Evolutionary conservation across 2,113 vertebrate genomes (phyloP).

Genomic region (Sinosuthora webbiana): DNA sequence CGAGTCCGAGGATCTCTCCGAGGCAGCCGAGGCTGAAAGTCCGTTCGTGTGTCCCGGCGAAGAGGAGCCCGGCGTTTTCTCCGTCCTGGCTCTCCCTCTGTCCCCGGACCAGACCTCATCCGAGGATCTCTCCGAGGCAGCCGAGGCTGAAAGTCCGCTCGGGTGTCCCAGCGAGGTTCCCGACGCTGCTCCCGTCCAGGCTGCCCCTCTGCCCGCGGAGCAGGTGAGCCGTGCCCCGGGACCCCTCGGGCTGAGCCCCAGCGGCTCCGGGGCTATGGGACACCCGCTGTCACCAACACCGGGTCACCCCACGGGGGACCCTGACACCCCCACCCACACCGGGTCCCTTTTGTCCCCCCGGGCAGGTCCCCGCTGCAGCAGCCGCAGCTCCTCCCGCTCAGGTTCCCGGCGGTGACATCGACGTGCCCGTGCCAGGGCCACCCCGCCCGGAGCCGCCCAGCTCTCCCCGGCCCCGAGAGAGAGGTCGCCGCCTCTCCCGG

Average conservation of each 20-base stretch:
- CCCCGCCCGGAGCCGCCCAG: fast-evolving
- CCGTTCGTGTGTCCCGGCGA: not conserved
- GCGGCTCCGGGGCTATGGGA: not conserved
- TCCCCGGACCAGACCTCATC: not conserved
- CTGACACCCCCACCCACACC: too few relatives aligned
- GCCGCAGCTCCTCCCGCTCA: not conserved
- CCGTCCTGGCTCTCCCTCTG: not conserved
- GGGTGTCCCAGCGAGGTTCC: too few relatives aligned
- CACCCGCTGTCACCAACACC: not conserved
- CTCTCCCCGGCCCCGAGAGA: fast-evolving
- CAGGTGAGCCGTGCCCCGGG: slow-evolving; percentile 42
- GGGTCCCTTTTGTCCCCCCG: not conserved
- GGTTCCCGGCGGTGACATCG: not conserved
- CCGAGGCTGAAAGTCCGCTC: not conserved
- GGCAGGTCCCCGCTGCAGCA: not conserved
- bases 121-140: fast-evolving
- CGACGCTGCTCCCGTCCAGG: not conserved
- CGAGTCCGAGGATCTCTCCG: fast-evolving
- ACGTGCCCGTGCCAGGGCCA: fast-evolving
- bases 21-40: not conserved
- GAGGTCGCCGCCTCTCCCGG: not conserved
- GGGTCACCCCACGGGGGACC: too few relatives aligned
- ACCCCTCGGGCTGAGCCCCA: not conserved
- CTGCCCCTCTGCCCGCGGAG: not conserved
- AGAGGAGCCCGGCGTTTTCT: fast-evolving